A percentile compares a stretch with the other conserved stretches of the same genome.
Evolutionary conservation across 2,797 vertebrate genomes (phyloP).

Genomic region (Ciconia nigra): DNA sequence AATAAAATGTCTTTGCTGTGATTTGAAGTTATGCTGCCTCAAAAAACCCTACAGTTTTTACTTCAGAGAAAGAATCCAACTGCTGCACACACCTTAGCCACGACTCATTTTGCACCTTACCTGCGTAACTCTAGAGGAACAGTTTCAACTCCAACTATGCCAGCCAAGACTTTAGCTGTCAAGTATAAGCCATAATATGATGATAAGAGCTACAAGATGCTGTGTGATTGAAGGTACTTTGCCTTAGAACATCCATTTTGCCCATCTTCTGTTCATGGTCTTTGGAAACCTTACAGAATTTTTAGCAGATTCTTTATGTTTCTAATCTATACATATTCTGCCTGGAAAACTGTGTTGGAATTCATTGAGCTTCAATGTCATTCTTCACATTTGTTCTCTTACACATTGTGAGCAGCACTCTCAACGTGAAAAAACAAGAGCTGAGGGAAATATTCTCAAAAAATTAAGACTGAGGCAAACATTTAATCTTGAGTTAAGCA

Average conservation of each 20-base stretch:
- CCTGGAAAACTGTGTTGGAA: background rate
- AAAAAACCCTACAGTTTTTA: background rate
- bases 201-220: background rate
- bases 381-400: background rate
- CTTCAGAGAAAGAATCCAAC: background rate
- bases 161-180: background rate
- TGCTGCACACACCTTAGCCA: background rate
- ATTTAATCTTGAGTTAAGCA: background rate
- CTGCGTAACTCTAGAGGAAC: background rate
- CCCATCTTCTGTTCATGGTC: background rate
- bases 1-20: slow-evolving; percentile 25
- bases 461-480: background rate
- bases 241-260: background rate
- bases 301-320: background rate
- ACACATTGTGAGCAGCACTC: background rate
- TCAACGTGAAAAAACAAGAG: background rate
- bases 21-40: background rate
- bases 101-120: background rate
- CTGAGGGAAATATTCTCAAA: background rate
- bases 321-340: background rate
- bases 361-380: background rate
- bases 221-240: background rate
- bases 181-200: background rate
- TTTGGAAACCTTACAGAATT: background rate
- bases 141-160: background rate